Percentiles rank a stretch among this genome's conserved stretches.
phyloP scores from a whole-genome alignment of 2,113 vertebrate species.

The Cyphomyrus plagiostoma region DNA sequence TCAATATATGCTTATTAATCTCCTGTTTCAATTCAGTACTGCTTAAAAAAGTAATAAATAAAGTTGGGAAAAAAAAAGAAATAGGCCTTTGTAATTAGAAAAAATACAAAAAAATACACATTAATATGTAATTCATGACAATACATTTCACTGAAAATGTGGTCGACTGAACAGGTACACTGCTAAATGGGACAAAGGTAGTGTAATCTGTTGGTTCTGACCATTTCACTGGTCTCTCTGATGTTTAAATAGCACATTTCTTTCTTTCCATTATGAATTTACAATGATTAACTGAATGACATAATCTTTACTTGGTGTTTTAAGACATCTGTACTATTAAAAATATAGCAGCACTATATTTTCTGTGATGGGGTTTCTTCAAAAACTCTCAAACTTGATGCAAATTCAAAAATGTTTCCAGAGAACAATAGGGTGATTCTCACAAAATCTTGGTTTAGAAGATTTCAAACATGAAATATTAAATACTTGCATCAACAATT shows the following conservation, averaged over 20 bases:
- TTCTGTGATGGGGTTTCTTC: neutral
- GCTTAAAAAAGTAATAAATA: too few species aligned
- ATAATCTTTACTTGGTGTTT: too few species aligned
- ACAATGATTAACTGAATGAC: too few species aligned
- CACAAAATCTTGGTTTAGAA: too few species aligned
- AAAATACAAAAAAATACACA: neutral
- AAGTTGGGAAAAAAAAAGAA: too few species aligned
- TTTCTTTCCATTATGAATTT: too few species aligned
- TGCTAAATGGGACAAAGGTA: neutral
- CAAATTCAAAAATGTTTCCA: neutral
- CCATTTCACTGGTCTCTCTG: neutral
- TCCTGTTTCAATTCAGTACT: too few species aligned
- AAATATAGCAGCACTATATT: neutral
- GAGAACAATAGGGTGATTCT: neutral
- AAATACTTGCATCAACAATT: too few species aligned
- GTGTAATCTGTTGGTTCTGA: neutral
- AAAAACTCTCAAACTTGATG: neutral
- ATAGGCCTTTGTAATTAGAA: neutral
- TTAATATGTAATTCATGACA: neutral
- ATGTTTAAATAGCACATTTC: neutral
- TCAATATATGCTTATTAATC: too few species aligned
- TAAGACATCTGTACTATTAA: too few species aligned
- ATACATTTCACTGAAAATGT: neutral
- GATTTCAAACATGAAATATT: too few species aligned
- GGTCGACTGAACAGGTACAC: too few species aligned